These are phyloP conservation scores for Nephrotoma appendiculata DNA, from an alignment of 2,888 invertebrate genomes.

Conservation along the genomic window DNA sequence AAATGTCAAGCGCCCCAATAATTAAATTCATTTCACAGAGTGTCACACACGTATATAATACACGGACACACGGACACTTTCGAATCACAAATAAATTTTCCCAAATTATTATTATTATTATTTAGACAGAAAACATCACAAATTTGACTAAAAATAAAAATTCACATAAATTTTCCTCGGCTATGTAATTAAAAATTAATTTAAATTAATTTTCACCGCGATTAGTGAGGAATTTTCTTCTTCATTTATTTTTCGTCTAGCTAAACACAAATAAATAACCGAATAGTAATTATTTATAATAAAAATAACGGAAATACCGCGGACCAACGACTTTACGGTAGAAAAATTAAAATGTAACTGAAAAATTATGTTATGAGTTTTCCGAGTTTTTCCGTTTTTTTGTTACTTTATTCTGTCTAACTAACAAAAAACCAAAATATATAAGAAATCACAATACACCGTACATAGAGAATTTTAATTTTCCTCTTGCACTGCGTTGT, in stretches of 20 bases:
- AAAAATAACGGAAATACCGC: not conserved
- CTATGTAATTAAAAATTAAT: not conserved
- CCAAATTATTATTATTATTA: not conserved
- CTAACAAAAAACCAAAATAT: not conserved
- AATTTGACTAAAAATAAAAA: not conserved
- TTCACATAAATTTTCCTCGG: not conserved
- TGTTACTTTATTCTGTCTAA: not conserved
- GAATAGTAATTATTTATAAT: not conserved
- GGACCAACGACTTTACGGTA: not conserved
- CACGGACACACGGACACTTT: not conserved
- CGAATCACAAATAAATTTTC: not conserved
- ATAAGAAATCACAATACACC: not conserved
- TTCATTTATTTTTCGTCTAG: not conserved
- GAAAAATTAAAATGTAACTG: not conserved
- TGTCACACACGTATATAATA: not conserved
- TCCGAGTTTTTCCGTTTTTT: not conserved
- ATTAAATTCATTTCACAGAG: not conserved
- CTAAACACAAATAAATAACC: not conserved
- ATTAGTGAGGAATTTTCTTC: not conserved
- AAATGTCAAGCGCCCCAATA: not conserved
- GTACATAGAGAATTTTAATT: not conserved
- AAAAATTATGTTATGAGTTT: not conserved
- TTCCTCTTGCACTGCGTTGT: not conserved
- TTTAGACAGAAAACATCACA: not conserved
- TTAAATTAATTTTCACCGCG: not conserved